Evolutionary conservation across 2,888 invertebrate genomes (phyloP).

Genomic region (Eueremaeus valkanovi): DNA sequence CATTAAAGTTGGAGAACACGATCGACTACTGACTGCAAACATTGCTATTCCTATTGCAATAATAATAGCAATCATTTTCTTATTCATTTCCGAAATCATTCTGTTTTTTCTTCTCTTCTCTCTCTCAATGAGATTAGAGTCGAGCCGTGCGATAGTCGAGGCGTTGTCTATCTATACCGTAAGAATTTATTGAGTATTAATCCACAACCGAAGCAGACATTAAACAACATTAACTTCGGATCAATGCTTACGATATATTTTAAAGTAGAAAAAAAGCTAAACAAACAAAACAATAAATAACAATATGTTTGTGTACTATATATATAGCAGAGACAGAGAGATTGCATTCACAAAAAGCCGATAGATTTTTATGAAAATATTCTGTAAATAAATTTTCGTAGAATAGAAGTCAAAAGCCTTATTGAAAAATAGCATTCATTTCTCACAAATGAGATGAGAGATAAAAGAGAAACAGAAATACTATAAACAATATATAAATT

Average conservation of each 20-base stretch:
- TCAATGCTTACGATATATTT: constrained; percentile 4
- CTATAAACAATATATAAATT: constrained; percentile 14
- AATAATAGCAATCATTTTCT: not conserved
- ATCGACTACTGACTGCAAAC: constrained; percentile 19
- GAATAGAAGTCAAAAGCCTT: not conserved
- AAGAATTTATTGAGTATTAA: not conserved
- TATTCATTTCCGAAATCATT: not conserved
- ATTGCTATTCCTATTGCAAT: too few relatives aligned
- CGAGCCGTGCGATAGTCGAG: not conserved
- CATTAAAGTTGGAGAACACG: constrained; percentile 1
- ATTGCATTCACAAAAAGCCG: not conserved
- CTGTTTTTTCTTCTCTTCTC: not conserved
- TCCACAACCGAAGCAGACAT: not conserved
- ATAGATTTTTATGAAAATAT: too few relatives aligned
- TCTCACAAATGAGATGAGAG: constrained; percentile 11
- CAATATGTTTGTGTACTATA: not conserved
- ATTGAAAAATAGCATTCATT: not conserved
- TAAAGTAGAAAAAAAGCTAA: not conserved
- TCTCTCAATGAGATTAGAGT: not conserved
- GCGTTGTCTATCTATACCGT: constrained; percentile 10
- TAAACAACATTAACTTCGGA: constrained; percentile 14
- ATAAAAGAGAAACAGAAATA: not conserved
- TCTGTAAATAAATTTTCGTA: too few relatives aligned
- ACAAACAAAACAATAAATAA: not conserved
- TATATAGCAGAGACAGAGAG: too few relatives aligned